phyloP scores from a whole-genome alignment of 2,888 invertebrate genomes.

The Caenorhabditis sulstoni region DNA sequence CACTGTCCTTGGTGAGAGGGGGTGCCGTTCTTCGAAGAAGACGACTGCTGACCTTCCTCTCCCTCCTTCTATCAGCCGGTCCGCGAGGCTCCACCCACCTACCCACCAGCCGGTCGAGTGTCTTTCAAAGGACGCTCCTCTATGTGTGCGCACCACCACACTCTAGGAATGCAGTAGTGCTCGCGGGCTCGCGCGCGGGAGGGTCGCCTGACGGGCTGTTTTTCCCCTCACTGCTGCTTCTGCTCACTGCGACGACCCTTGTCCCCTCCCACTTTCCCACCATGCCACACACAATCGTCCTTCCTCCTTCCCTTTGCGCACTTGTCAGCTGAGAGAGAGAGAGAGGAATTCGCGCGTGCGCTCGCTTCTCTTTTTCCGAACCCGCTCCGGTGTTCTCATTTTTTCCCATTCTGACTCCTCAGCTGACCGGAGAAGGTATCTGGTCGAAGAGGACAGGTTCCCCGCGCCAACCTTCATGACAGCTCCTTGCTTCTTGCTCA shows the following conservation, averaged over 20 bases:
- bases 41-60: constrained; percentile 40
- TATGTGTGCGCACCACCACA: constrained; percentile 49
- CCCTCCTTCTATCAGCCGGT: constrained; percentile 48
- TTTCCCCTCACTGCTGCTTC: constrained; percentile 30
- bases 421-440: constrained; percentile 41
- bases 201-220: constrained; percentile 42
- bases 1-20: constrained; percentile 55
- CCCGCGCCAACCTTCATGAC: constrained; percentile 1
- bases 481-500: constrained; percentile 31
- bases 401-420: constrained; percentile 23
- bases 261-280: constrained; percentile 55
- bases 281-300: constrained; percentile 56
- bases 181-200: constrained; percentile 42
- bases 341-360: constrained; percentile 17
- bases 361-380: constrained; percentile 22
- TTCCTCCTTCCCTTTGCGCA: constrained; percentile 40
- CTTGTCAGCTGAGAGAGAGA: constrained; percentile 49
- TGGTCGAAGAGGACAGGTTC: constrained; percentile 37
- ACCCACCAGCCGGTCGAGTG: constrained; percentile 53
- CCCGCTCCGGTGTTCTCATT: constrained; percentile 39
- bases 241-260: constrained; percentile 43
- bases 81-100: constrained; percentile 17
- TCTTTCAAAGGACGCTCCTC: constrained; percentile 53
- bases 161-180: constrained; percentile 58
- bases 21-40: constrained; percentile 48